Conservation (phyloP, 2,113 vertebrate genomes). For the Acrocephalus arundinaceus region DNA sequence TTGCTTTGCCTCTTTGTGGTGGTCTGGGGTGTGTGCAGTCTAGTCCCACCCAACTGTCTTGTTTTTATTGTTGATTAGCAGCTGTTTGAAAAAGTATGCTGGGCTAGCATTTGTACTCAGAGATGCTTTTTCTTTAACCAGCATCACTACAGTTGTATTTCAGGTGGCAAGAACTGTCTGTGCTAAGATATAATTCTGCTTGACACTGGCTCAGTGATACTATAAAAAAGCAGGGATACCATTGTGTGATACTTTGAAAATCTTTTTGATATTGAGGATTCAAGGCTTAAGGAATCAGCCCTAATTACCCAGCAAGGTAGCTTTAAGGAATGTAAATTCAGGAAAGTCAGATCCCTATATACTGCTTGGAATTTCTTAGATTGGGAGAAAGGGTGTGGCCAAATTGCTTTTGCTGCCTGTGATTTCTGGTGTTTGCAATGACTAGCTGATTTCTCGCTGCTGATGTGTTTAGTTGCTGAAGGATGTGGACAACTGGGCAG, state of each 20-base stretch:
- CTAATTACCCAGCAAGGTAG: not conserved
- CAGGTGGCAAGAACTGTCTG: not conserved
- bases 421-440: not conserved
- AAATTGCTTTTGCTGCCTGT: not conserved
- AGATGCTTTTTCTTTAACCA: not conserved
- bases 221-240: not conserved
- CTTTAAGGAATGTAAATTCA: not conserved
- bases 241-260: not conserved
- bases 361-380: not conserved
- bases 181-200: not conserved
- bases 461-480: not conserved
- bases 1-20: constrained; percentile 9
- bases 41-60: not conserved
- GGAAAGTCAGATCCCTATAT: not conserved
- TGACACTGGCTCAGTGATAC: not conserved
- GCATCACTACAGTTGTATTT: not conserved
- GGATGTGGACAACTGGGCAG: not conserved
- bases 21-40: not conserved
- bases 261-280: not conserved
- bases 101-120: not conserved
- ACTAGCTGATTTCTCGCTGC: not conserved
- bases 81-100: not conserved
- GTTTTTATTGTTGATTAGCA: not conserved
- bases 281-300: not conserved
- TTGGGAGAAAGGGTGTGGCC: constrained; percentile 42